Conservation (phyloP, 1,140 invertebrate species). For the Calephelis nemesis region DNA sequence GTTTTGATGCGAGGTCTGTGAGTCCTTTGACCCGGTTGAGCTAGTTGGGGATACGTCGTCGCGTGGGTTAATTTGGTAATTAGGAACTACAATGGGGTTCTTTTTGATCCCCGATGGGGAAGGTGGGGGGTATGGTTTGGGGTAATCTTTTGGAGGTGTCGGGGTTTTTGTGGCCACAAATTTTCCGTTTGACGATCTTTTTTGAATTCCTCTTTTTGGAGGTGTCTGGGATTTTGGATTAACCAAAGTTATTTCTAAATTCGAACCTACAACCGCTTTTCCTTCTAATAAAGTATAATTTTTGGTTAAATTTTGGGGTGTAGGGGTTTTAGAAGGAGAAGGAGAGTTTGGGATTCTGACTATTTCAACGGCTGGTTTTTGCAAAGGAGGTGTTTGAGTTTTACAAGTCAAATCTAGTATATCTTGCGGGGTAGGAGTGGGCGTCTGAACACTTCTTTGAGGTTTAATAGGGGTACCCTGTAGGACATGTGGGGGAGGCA, state of each 20-base stretch:
- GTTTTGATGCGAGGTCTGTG: slow-evolving; percentile 36
- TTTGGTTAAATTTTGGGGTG: slow-evolving; percentile 64
- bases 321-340: slow-evolving; percentile 39
- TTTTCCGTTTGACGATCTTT: slow-evolving; percentile 68
- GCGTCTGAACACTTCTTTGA: slow-evolving; percentile 33
- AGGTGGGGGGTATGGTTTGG: slow-evolving; percentile 39
- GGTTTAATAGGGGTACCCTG: slow-evolving; percentile 59
- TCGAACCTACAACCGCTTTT: slow-evolving; percentile 73
- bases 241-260: slow-evolving; percentile 82
- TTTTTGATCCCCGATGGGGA: slow-evolving; percentile 42
- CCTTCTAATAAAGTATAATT: slow-evolving; percentile 62
- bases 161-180: slow-evolving; percentile 66
- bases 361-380: slow-evolving; percentile 73
- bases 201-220: slow-evolving; percentile 53
- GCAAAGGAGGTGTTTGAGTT: slow-evolving; percentile 47
- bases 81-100: slow-evolving; percentile 51
- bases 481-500: slow-evolving; percentile 71
- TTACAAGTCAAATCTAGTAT: slow-evolving; percentile 78
- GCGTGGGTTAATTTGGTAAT: slow-evolving; percentile 44
- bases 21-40: slow-evolving; percentile 38
- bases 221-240: slow-evolving; percentile 59
- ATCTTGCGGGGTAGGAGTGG: slow-evolving; percentile 53
- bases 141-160: slow-evolving; percentile 52
- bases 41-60: slow-evolving; percentile 48
- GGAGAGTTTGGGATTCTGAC: slow-evolving; percentile 60